Evolutionary conservation across 2,797 vertebrate genomes (phyloP), one percentile per base, ranked within the genome.

Genomic region (Sitta carolinensis): DNA sequence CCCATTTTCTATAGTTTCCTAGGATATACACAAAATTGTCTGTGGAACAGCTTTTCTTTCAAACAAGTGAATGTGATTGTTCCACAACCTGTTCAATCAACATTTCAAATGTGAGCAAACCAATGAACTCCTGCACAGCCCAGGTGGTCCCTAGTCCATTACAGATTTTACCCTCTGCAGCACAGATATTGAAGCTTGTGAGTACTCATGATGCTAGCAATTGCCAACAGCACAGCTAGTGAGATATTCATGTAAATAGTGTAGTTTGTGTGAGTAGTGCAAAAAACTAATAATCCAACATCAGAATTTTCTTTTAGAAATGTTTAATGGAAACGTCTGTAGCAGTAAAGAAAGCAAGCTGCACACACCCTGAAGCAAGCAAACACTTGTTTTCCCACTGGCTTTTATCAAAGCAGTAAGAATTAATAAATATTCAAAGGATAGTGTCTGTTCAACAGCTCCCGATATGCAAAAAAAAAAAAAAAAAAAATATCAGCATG

Each of bases 381-480:
- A 87, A 91, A 81, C 67, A 66, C 21, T 62, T 90, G 52, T 81
- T 92, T 91, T 69, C 45, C 58, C 42, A 61, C 20, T 34, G 22
- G 1, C 42, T 90, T 87, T 91, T 48, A 67, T 66, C 40, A 70
- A 78, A 92, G 51, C 19, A 52, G 23, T 43, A 26, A 4, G 26
- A 83, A 78, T 75, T 52, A 59, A 86, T 81, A 94, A 87, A 81
- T 85, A 92, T 89, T 87, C 89, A 91, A 88, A 82, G 10, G 13
- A 26, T 7, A 32, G 16, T 26, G 36, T 52, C 51, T 88, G 59
- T 84, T 88, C 59, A 88, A 67, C 62, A 79, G 26, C 40, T 91
- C 30, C 40, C 2, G 2, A 72, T 76, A 90, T 4, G 16, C 34
- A 84, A 90, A 89, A 89, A 5, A 16, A 90, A 94, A 72, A 54